These are phyloP conservation scores for Corythucha ciliata DNA, from an alignment of 2,888 invertebrate species.

Conservation along the genomic window DNA sequence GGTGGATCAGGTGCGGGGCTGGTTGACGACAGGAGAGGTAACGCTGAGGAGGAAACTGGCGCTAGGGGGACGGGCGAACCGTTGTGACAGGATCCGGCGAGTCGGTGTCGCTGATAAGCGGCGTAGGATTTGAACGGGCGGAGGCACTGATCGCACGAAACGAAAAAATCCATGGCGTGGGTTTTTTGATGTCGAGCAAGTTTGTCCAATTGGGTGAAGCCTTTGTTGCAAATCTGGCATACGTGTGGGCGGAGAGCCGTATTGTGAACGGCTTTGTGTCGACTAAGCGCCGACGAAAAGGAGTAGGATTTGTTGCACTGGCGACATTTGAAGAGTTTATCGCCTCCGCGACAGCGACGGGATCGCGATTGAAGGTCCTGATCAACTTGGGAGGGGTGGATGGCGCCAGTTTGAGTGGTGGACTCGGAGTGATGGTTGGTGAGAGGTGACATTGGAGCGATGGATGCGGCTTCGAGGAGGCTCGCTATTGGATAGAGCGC, in stretches of 20 bases:
- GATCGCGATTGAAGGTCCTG: no score
- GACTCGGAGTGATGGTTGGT: no score
- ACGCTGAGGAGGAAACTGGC: neutral
- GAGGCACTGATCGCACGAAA: constrained; percentile 31
- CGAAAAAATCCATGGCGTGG: constrained; percentile 30
- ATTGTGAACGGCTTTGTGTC: constrained; percentile 35
- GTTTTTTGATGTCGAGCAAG: constrained; percentile 32
- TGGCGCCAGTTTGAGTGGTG: no score
- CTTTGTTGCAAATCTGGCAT: constrained; percentile 34
- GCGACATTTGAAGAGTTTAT: constrained; percentile 33
- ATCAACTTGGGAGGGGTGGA: no score
- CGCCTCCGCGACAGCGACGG: constrained; percentile 32
- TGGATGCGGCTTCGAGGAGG: no score
- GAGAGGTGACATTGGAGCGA: no score
- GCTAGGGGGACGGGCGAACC: neutral
- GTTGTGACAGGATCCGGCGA: no score
- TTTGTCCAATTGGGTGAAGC: constrained; percentile 33
- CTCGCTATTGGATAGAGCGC: neutral
- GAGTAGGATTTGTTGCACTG: constrained; percentile 34
- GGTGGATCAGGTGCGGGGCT: no score
- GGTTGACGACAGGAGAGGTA: neutral
- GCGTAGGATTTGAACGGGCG: constrained; percentile 31
- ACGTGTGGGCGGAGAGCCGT: constrained; percentile 32
- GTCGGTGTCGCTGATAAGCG: constrained; percentile 32
- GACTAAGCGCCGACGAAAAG: constrained; percentile 34